phyloP scores from a whole-genome alignment of 2,888 invertebrate genomes.

The Alviniconcha strummeri region DNA sequence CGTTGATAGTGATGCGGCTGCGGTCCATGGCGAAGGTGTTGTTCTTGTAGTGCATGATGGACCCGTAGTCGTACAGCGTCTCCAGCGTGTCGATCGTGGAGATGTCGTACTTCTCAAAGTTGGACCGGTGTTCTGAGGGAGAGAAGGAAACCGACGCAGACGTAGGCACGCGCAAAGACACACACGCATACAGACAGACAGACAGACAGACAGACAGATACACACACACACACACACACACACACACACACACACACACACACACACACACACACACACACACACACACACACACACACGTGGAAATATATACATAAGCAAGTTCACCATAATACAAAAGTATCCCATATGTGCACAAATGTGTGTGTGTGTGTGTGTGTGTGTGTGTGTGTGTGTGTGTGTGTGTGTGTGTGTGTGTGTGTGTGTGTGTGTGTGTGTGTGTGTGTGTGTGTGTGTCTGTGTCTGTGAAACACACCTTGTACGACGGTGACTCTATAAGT shows the following conservation, averaged over 20 bases:
- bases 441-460: not conserved
- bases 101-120: constrained; percentile 72
- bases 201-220: not conserved
- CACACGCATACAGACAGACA: not conserved
- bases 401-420: not conserved
- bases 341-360: not conserved
- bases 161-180: not conserved
- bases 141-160: not conserved
- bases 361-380: too few species aligned
- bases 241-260: not conserved
- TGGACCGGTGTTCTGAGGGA: constrained; percentile 73
- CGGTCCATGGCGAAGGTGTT: constrained; percentile 74
- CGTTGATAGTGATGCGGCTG: constrained; percentile 72
- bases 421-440: not conserved
- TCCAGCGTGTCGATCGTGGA: constrained; percentile 71
- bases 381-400: not conserved
- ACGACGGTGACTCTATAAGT: too few species aligned
- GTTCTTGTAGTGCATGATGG: constrained; percentile 85
- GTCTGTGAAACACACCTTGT: not conserved
- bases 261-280: not conserved
- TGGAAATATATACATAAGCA: not conserved
- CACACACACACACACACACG: not conserved
- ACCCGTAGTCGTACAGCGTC: constrained; percentile 85
- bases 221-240: not conserved
- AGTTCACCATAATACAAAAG: not conserved